Conservation (phyloP, 2,888 invertebrate genomes). For the Callosobruchus maculatus region DNA sequence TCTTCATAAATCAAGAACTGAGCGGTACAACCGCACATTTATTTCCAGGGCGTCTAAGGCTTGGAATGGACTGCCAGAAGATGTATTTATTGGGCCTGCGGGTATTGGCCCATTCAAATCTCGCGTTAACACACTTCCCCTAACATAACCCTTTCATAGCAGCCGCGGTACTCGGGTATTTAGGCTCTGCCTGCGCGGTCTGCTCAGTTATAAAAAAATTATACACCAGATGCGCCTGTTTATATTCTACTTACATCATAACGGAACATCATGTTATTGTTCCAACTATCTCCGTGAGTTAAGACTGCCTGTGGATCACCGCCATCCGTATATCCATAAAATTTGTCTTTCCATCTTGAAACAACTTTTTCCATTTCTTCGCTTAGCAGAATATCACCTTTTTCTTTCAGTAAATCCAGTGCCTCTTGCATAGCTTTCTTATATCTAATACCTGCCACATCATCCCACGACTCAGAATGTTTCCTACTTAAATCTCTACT, state of each 20-base stretch:
- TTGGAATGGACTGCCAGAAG: too few relatives aligned
- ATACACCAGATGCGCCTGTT: too few relatives aligned
- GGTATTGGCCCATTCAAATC: too few relatives aligned
- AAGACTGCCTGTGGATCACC: not conserved
- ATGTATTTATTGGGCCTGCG: too few relatives aligned
- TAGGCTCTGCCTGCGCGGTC: too few relatives aligned
- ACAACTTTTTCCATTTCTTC: not conserved
- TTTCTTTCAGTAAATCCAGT: not conserved
- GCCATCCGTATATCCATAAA: not conserved
- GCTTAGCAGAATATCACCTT: not conserved
- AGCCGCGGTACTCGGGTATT: too few relatives aligned
- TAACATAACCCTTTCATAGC: too few relatives aligned
- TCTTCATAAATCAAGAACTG: too few relatives aligned
- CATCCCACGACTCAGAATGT: not conserved
- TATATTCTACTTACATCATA: not conserved
- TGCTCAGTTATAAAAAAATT: too few relatives aligned
- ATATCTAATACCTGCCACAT: not conserved
- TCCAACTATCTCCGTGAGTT: not conserved
- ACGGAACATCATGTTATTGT: not conserved
- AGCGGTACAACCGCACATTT: too few relatives aligned
- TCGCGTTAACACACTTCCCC: too few relatives aligned
- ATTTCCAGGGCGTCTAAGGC: too few relatives aligned
- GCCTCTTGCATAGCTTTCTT: not conserved
- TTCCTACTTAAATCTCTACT: not conserved
- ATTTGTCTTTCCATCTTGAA: not conserved